Conservation (phyloP, 1,140 invertebrate genomes). For the Lethrus apterus region DNA sequence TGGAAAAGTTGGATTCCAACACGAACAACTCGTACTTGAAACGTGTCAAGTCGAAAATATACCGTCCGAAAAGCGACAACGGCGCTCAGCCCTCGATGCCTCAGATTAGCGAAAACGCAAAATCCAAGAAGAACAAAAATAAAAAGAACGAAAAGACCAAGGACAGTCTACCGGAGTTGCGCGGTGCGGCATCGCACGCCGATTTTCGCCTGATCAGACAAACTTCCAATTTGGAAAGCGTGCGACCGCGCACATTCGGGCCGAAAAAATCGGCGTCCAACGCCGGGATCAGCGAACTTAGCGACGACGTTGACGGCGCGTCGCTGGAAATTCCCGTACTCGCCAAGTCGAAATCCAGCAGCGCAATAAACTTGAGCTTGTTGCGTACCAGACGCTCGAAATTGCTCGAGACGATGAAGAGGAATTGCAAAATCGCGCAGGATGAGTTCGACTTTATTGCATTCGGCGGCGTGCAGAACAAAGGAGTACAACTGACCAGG, state of each 20-base stretch:
- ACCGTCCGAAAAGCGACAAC: constrained; percentile 35
- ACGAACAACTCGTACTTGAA: constrained; percentile 34
- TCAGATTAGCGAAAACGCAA: constrained; percentile 26
- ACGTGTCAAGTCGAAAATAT: constrained; percentile 37
- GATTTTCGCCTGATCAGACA: constrained; percentile 35
- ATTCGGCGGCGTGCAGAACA: constrained; percentile 3
- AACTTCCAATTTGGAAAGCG: constrained; percentile 37
- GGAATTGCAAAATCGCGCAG: constrained; percentile 21
- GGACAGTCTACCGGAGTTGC: constrained; percentile 19
- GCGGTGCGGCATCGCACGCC: constrained; percentile 29
- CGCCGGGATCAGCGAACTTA: constrained; percentile 13
- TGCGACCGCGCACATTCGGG: constrained; percentile 24
- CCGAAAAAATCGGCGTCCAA: constrained; percentile 25
- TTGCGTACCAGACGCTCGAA: constrained; percentile 32
- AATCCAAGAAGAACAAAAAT: constrained; percentile 29
- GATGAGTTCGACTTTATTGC: constrained; percentile 39
- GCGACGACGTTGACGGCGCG: constrained; percentile 12
- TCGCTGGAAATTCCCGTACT: constrained; percentile 30
- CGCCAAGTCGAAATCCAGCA: constrained; percentile 39
- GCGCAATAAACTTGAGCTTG: constrained; percentile 38
- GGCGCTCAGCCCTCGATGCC: constrained; percentile 19
- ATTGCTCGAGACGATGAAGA: constrained; percentile 23
- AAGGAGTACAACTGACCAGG: constrained; percentile 13
- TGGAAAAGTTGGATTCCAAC: no score
- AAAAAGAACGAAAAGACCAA: constrained; percentile 26